These are phyloP conservation scores for Lontra canadensis DNA, from an alignment of 2,113 vertebrate species.

Conservation along the genomic window DNA sequence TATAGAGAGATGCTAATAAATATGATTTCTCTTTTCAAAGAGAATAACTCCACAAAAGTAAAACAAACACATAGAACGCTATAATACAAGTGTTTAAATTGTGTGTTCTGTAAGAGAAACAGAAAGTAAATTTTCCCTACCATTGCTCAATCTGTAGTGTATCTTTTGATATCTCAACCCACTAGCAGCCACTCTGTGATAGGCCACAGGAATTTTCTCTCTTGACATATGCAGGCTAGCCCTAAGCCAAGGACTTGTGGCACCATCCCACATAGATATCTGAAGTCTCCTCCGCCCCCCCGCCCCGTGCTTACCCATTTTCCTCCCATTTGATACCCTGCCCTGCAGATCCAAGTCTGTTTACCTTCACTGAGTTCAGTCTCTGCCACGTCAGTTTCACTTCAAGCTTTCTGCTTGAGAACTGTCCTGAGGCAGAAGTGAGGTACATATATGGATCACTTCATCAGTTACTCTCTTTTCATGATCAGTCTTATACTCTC, in stretches of 20 bases:
- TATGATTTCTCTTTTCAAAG: background rate
- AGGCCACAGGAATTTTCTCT: background rate
- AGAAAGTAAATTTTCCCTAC: background rate
- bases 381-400: background rate
- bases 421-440: background rate
- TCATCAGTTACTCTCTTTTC: background rate
- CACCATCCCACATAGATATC: background rate
- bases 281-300: background rate
- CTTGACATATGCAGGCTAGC: background rate
- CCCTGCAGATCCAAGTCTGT: background rate
- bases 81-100: background rate
- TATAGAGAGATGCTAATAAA: background rate
- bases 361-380: background rate
- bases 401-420: background rate
- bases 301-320: rapidly evolving
- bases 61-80: background rate
- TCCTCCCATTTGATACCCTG: background rate
- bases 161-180: background rate
- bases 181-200: background rate
- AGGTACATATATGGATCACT: background rate
- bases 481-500: background rate
- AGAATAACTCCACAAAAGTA: background rate
- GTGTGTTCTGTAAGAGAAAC: background rate
- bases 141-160: background rate
- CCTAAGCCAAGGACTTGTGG: background rate